A percentile compares a stretch with the other conserved stretches of the same genome.
These are phyloP conservation scores for Callionymus lyra DNA, from an alignment of 2,113 vertebrate genomes.

Conservation along the genomic window DNA sequence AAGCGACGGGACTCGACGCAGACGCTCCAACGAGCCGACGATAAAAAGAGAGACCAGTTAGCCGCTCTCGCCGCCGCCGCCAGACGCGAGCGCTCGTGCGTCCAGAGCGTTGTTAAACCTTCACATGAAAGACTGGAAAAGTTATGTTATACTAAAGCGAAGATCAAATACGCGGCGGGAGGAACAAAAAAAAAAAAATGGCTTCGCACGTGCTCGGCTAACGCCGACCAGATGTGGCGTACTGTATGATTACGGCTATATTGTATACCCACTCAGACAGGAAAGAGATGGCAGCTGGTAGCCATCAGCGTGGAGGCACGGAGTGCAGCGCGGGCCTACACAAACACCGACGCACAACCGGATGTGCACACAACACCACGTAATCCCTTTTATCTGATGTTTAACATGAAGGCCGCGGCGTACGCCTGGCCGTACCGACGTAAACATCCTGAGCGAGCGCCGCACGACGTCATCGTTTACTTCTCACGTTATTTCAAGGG, in stretches of 20 bases:
- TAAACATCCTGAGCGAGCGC: constrained; percentile 57
- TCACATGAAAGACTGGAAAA: constrained; percentile 36
- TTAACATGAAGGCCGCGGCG: constrained; percentile 31
- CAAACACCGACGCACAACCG: constrained; percentile 33
- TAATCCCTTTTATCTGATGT: constrained; percentile 46
- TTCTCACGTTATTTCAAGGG: constrained; percentile 47
- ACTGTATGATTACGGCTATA: constrained; percentile 55
- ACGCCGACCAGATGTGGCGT: constrained; percentile 53
- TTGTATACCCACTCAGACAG: constrained; percentile 59
- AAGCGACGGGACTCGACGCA: too few relatives aligned
- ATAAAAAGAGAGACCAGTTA: too few relatives aligned
- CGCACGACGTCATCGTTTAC: constrained; percentile 34
- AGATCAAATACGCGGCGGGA: constrained; percentile 51
- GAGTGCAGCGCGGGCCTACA: constrained; percentile 34
- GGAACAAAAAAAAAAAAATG: constrained; percentile 32
- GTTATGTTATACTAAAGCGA: constrained; percentile 39
- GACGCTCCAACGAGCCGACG: too few relatives aligned
- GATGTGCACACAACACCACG: constrained; percentile 20
- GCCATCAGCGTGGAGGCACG: constrained; percentile 43
- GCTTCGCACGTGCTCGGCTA: constrained; percentile 45
- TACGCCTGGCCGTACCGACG: constrained; percentile 30
- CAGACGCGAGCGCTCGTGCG: background rate
- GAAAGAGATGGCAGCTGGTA: constrained; percentile 57
- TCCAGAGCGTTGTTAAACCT: constrained; percentile 15
- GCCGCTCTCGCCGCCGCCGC: too few relatives aligned